A percentile compares a stretch with the other conserved stretches of the same genome.
These are phyloP conservation scores for Dexiosoma caninum DNA, from an alignment of 2,888 invertebrate genomes.

Conservation along the genomic window DNA sequence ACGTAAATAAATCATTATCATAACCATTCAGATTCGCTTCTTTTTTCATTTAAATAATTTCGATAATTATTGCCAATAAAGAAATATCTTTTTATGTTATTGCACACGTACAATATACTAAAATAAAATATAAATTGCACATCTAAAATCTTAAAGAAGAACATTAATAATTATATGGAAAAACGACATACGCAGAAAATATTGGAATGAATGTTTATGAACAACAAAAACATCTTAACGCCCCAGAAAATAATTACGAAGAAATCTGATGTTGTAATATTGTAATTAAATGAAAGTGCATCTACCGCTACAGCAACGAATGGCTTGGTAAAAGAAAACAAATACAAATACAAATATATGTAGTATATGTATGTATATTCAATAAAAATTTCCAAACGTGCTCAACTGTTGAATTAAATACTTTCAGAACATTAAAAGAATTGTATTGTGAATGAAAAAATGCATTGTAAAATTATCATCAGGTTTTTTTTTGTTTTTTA, in stretches of 20 bases:
- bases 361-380: not conserved
- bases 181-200: not conserved
- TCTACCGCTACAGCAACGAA: conserved; percentile 50
- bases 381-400: conserved; percentile 17
- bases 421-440: not conserved
- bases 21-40: not conserved
- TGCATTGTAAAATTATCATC: too few relatives aligned
- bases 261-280: conserved; percentile 51
- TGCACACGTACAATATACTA: not conserved
- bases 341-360: not conserved
- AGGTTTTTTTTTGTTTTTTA: too few relatives aligned
- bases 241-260: conserved; percentile 41
- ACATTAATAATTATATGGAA: not conserved
- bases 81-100: not conserved
- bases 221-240: conserved; percentile 43
- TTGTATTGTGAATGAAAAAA: not conserved
- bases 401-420: not conserved
- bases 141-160: not conserved
- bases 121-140: not conserved
- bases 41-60: conserved; percentile 2
- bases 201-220: conserved; percentile 45
- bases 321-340: not conserved
- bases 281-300: conserved; percentile 55
- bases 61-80: conserved; percentile 23
- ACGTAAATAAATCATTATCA: conserved; percentile 5